Evolutionary conservation across 2,113 vertebrate species (phyloP).

Genomic region (Pseudorasbora parva): DNA sequence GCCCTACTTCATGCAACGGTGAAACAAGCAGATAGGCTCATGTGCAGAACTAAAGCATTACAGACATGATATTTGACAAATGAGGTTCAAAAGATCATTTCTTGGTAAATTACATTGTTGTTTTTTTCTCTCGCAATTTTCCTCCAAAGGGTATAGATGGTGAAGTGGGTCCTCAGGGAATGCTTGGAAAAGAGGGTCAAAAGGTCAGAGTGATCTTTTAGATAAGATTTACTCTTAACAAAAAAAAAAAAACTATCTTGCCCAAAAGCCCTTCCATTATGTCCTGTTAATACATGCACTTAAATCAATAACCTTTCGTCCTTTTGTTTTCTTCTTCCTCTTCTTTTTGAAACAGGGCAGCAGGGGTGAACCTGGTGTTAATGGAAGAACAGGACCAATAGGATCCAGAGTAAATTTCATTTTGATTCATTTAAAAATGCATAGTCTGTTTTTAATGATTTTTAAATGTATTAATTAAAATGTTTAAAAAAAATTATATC

Average conservation of each 20-base stretch:
- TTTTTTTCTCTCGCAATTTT: constrained; percentile 7
- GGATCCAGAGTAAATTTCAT: constrained; percentile 73
- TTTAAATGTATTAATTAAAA: no score
- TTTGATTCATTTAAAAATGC: background rate
- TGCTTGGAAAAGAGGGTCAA: constrained; percentile 73
- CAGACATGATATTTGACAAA: background rate
- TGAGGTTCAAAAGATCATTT: background rate
- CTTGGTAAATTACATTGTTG: background rate
- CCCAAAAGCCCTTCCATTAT: background rate
- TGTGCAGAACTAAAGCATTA: background rate
- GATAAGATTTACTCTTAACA: background rate
- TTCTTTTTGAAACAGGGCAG: constrained; percentile 68
- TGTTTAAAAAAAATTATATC: background rate
- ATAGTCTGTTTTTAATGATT: no score
- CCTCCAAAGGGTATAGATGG: constrained; percentile 80
- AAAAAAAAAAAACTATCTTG: background rate
- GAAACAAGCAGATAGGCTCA: background rate
- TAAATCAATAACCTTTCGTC: background rate
- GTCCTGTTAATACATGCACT: background rate
- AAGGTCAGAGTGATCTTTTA: constrained; percentile 73
- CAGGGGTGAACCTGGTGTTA: constrained; percentile 70
- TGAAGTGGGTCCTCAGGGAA: constrained; percentile 73
- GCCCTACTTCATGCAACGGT: background rate
- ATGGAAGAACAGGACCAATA: constrained; percentile 69
- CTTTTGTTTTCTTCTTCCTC: background rate